phyloP scores from a whole-genome alignment of 2,113 vertebrate species.

The Erythrocercus mccallii region DNA sequence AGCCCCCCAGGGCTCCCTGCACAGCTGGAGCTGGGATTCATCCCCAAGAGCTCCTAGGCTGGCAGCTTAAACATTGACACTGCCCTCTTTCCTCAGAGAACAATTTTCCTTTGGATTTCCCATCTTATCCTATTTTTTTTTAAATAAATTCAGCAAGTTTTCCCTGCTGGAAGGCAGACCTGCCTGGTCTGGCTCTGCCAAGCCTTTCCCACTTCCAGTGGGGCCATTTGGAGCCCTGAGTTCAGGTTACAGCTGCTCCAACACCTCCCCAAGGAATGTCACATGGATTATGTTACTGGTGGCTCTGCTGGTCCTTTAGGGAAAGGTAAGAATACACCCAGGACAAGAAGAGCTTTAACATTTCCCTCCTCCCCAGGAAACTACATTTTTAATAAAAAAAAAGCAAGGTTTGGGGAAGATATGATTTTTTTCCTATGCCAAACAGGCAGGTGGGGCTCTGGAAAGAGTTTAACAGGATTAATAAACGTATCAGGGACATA shows the following conservation, averaged over 20 bases:
- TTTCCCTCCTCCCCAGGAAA: background rate
- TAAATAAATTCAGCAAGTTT: background rate
- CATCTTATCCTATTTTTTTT: background rate
- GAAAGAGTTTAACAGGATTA: background rate
- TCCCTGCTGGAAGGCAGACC: background rate
- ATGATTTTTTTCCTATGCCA: background rate
- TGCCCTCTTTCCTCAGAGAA: background rate
- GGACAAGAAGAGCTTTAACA: fast-evolving
- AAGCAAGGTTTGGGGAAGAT: background rate
- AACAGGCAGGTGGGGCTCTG: background rate
- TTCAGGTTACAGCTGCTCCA: conserved; percentile 44
- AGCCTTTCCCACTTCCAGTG: background rate
- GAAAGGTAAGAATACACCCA: background rate
- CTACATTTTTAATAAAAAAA: background rate
- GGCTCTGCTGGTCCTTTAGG: conserved; percentile 11
- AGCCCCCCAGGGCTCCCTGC: background rate
- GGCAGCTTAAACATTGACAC: background rate
- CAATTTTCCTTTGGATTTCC: background rate
- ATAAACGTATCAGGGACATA: background rate
- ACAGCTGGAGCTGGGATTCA: background rate
- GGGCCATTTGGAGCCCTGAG: background rate
- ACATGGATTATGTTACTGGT: conserved; percentile 38
- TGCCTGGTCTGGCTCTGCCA: background rate
- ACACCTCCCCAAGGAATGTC: conserved; percentile 46
- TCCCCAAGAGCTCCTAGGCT: background rate